Percentiles rank a stretch among this genome's conserved stretches.
phyloP scores from a whole-genome alignment of 1,140 invertebrate species.

The Colletes latitarsis region DNA sequence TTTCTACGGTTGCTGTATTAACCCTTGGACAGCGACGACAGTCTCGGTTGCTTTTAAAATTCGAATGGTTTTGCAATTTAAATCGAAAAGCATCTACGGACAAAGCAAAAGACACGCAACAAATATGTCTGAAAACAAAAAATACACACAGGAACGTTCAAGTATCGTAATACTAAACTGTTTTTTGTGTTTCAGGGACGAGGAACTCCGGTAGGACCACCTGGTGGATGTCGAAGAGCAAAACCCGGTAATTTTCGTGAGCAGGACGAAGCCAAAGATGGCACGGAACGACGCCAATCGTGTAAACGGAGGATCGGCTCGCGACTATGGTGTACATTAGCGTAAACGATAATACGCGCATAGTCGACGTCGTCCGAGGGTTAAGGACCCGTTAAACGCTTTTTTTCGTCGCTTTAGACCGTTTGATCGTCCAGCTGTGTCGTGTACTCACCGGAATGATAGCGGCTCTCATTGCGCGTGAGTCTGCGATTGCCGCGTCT shows the following conservation, averaged over 20 bases:
- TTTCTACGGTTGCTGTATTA: too few species aligned
- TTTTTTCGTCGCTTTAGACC: neutral
- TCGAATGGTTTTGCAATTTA: too few species aligned
- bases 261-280: neutral
- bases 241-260: neutral
- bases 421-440: slow-evolving; percentile 31
- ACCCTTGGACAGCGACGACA: too few species aligned
- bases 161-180: too few species aligned
- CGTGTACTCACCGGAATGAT: slow-evolving; percentile 93
- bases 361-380: slow-evolving; percentile 31
- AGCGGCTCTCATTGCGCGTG: slow-evolving; percentile 96
- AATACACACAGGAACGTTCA: neutral
- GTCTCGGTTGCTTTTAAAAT: too few species aligned
- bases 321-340: neutral
- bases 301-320: neutral
- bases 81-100: neutral
- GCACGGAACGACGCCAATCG: neutral
- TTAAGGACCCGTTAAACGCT: slow-evolving; percentile 36
- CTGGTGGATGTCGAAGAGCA: neutral
- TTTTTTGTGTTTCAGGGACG: too few species aligned
- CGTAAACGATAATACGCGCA: neutral
- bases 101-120: neutral
- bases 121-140: neutral
- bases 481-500: slow-evolving; percentile 92
- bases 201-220: too few species aligned